These are phyloP conservation scores for Leptatherina wallacei DNA, from an alignment of 2,797 vertebrate genomes.

Conservation along the genomic window DNA sequence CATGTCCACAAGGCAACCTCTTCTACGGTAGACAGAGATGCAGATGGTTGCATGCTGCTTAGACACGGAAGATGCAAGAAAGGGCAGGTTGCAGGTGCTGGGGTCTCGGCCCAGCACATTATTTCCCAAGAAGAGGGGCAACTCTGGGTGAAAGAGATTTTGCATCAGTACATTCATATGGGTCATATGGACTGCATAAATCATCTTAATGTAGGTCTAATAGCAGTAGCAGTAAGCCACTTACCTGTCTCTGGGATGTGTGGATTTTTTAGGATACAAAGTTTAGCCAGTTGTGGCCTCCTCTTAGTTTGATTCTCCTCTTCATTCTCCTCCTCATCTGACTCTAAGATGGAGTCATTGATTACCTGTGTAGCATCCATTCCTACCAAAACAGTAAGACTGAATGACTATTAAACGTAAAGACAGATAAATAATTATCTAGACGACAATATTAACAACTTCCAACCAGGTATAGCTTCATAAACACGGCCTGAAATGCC, in stretches of 20 bases:
- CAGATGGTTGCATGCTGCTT: slow-evolving; percentile 87
- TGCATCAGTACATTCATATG: neutral
- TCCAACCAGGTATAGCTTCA: neutral
- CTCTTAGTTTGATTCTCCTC: slow-evolving; percentile 39
- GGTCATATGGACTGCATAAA: neutral
- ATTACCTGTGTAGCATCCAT: slow-evolving; percentile 86
- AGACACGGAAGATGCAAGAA: slow-evolving; percentile 86
- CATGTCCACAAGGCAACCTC: slow-evolving; percentile 32
- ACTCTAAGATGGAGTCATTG: slow-evolving; percentile 73
- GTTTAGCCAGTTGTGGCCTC: slow-evolving; percentile 73
- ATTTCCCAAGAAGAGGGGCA: slow-evolving; percentile 87
- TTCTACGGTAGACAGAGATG: slow-evolving; percentile 76
- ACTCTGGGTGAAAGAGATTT: slow-evolving; percentile 74
- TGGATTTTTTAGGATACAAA: slow-evolving; percentile 81
- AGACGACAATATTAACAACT: neutral
- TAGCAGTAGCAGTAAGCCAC: slow-evolving; percentile 10
- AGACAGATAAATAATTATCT: neutral
- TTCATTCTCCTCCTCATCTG: slow-evolving; percentile 72
- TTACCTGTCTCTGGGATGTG: slow-evolving; percentile 81
- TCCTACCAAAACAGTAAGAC: slow-evolving; percentile 6
- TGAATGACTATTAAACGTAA: neutral
- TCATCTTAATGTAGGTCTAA: neutral
- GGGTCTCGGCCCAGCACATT: slow-evolving; percentile 88
- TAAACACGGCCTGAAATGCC: neutral
- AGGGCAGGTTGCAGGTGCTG: slow-evolving; percentile 78